A percentile compares a stretch with the other conserved stretches of the same genome.
Conservation (phyloP, 2,113 vertebrate species). For the Baryphthengus martii region DNA sequence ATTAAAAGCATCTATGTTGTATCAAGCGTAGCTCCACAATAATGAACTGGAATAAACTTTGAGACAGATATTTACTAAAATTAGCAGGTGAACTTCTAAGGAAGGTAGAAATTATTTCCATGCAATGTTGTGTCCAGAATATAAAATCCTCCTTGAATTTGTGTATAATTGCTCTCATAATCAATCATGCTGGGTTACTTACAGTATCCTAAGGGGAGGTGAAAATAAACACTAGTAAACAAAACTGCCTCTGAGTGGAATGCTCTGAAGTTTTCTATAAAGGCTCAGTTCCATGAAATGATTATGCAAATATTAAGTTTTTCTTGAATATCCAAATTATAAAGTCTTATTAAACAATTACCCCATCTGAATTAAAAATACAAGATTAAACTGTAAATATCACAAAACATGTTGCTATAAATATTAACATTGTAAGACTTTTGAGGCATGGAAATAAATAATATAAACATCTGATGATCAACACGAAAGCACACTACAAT, state of each 20-base stretch:
- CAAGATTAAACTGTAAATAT: neutral
- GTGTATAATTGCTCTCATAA: neutral
- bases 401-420: neutral
- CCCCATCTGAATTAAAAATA: neutral
- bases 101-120: neutral
- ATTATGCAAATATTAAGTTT: neutral
- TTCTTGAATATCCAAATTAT: neutral
- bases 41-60: neutral
- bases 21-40: neutral
- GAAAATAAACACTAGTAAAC: slow-evolving; percentile 12
- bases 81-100: neutral
- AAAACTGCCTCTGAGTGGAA: neutral
- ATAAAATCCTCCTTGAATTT: neutral
- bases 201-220: neutral
- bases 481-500: neutral
- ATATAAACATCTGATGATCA: neutral
- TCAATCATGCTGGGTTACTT: neutral
- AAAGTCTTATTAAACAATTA: neutral
- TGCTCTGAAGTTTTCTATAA: neutral
- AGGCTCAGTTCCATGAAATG: neutral
- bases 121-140: neutral
- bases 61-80: neutral
- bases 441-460: neutral
- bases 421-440: neutral
- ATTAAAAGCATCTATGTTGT: neutral